Base-by-base conservation (phyloP, 2,888 invertebrate genomes). In the Escarpia spicata region DNA sequence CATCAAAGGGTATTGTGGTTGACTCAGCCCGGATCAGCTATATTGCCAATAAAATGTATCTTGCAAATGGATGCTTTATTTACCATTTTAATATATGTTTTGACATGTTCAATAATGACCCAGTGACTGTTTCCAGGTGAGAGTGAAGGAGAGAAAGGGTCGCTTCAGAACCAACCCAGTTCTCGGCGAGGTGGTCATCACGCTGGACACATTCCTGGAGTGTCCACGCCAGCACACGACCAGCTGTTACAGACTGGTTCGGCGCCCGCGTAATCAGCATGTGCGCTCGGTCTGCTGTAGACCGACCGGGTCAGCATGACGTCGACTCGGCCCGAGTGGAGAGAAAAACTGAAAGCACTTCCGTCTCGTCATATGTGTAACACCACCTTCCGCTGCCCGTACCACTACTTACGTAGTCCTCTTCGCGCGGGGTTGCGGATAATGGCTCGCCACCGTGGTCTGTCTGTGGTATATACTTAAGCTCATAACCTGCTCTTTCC, bases 131-230 rank as follows among this genome's bases (percentile, higher is more conserved):
- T 58, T 94, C 12, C 94, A 96, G 96, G 95, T 98, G 92, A 98
- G 98, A 98, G 97, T 99, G 92, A 99, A 99, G 98, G 98, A 98
- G 96, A 97, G 98, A 93, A 98, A 98, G 96, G 98, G 98, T 96
- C 98, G 98, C 96, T 96, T 96, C 93, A 96, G 96, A 92, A 96
- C 95, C 94, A 96, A 96, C 93, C 97, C 97, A 4, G 90, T 92
- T 97, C 97, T 99, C 90, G 98, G 99, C 19, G 98, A 98, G 91
- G 98, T 98, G 0, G 98, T 98, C 96, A 98, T 99, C 94, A 97
- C 98, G 94, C 97, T 99, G 94, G 98, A 98, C 96, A 97, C 98
- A 95, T 97, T 99, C 93, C 97, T 98, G 91, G 97, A 98, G 94
- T 75, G 75, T 75, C 75, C 75, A 75, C 98, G 98, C 52, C 98